Evolutionary conservation across 2,113 vertebrate genomes (phyloP).

Genomic region (Chloropsis hardwickii): DNA sequence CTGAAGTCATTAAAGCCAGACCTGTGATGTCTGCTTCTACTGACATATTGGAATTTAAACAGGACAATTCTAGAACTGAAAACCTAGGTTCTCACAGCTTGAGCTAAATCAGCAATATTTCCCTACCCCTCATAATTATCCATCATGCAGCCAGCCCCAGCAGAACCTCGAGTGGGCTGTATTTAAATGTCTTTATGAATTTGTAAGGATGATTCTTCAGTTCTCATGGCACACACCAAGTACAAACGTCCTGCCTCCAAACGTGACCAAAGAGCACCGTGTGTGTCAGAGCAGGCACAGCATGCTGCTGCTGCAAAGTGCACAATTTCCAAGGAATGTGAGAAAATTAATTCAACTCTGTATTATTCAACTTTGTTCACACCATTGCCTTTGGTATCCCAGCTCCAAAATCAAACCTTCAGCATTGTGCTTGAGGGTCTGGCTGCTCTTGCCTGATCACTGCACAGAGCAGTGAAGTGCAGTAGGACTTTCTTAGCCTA

Average conservation of each 20-base stretch:
- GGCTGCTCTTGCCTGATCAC: background rate
- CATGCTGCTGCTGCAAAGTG: background rate
- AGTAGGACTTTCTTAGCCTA: background rate
- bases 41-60: background rate
- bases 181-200: background rate
- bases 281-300: background rate
- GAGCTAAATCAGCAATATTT: slow-evolving; percentile 1
- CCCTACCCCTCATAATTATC: background rate
- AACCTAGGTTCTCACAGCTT: background rate
- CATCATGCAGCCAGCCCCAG: background rate
- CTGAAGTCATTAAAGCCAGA: background rate
- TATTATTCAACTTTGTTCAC: background rate
- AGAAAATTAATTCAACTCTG: background rate
- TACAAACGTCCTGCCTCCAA: background rate
- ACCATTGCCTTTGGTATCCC: background rate
- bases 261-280: background rate
- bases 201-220: background rate
- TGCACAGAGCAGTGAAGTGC: background rate
- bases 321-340: background rate
- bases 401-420: background rate
- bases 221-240: background rate
- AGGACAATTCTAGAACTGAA: background rate
- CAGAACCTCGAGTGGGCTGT: background rate
- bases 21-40: background rate
- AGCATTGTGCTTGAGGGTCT: background rate